Evolutionary conservation across 2,797 vertebrate species (phyloP).

Genomic region (Pachyuromys duprasi): DNA sequence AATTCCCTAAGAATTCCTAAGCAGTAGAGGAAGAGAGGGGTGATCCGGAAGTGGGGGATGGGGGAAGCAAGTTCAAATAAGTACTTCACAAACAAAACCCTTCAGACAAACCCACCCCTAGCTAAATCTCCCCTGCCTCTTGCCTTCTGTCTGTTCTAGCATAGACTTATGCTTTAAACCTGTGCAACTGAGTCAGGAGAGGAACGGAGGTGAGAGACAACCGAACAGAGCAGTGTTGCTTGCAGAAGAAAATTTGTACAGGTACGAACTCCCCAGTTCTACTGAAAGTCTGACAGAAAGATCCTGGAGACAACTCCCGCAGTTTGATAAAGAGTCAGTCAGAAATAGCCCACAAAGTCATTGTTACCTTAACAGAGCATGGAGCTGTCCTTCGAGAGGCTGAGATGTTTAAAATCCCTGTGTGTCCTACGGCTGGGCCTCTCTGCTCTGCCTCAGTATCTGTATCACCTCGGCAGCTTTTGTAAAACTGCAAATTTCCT

Average conservation of each 20-base stretch:
- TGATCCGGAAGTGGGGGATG: slow-evolving; percentile 39
- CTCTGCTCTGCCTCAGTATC: neutral
- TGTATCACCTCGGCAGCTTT: neutral
- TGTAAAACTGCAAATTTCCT: neutral
- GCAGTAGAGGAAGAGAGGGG: slow-evolving; percentile 80
- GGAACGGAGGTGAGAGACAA: slow-evolving; percentile 35
- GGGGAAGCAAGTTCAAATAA: neutral
- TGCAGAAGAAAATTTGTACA: neutral
- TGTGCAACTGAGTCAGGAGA: slow-evolving; percentile 51
- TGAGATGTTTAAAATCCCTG: neutral
- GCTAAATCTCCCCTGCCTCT: neutral
- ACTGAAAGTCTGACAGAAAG: neutral
- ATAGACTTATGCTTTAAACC: slow-evolving; percentile 33
- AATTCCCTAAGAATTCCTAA: slow-evolving; percentile 82
- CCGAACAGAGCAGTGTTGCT: neutral
- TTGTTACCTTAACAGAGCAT: slow-evolving; percentile 7
- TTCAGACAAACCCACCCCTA: slow-evolving; percentile 27
- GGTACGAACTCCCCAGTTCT: neutral
- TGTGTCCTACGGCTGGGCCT: neutral
- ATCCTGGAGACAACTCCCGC: slow-evolving; percentile 47
- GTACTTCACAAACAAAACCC: slow-evolving; percentile 12
- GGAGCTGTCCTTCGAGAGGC: neutral
- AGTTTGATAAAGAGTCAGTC: slow-evolving; percentile 22
- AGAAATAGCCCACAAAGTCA: slow-evolving; percentile 55
- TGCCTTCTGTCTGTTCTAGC: neutral